Percentiles rank a stretch among this genome's conserved stretches.
phyloP scores from a whole-genome alignment of 2,888 invertebrate genomes.

The Perizoma flavofasciatum region DNA sequence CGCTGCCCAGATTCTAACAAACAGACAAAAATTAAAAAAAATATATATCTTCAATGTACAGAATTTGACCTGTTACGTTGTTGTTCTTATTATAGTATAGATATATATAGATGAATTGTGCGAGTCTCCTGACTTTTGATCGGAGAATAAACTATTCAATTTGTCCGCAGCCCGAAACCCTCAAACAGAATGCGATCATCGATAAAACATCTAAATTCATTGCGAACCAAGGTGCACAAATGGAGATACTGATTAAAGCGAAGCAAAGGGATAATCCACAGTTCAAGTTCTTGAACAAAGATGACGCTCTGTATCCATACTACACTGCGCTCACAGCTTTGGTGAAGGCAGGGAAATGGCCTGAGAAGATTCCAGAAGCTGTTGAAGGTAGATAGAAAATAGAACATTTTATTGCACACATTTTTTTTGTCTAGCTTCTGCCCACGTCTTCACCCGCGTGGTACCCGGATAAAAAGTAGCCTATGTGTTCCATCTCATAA shows the following conservation, averaged over 20 bases:
- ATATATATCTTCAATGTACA: no score
- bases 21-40: no score
- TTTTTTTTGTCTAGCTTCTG: no score
- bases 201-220: constrained; percentile 97
- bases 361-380: constrained; percentile 60
- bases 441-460: no score
- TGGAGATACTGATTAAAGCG: constrained; percentile 99
- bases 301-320: constrained; percentile 92
- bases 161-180: constrained; percentile 89
- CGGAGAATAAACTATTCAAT: constrained; percentile 25
- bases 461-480: no score
- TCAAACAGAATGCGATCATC: constrained; percentile 96
- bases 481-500: no score
- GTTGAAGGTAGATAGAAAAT: constrained; percentile 62
- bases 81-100: no score
- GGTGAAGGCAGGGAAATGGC: constrained; percentile 71
- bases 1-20: no score
- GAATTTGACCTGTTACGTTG: no score
- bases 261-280: constrained; percentile 97
- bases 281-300: constrained; percentile 96
- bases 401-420: neutral
- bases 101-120: no score
- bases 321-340: constrained; percentile 88
- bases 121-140: constrained; percentile 26
- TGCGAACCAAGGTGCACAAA: constrained; percentile 95